A percentile compares a stretch with the other conserved stretches of the same genome.
phyloP scores from a whole-genome alignment of 2,888 invertebrate species.

The Papilio protenor region DNA sequence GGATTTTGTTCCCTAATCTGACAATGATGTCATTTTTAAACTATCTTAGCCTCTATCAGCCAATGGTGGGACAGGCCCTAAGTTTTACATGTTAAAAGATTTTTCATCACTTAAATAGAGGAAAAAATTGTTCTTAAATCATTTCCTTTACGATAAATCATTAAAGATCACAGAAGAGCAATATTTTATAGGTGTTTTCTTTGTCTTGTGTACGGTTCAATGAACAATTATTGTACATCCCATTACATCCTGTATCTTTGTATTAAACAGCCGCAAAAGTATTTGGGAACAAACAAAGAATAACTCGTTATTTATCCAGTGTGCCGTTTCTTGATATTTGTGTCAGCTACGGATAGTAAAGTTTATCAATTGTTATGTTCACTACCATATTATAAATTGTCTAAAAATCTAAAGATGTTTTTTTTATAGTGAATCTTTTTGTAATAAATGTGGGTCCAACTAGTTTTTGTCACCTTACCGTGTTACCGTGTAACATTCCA shows the following conservation, averaged over 20 bases:
- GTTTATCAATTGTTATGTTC: neutral
- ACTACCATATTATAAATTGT: neutral
- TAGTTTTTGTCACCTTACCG: too few relatives aligned
- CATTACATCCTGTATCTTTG: slow-evolving; percentile 14
- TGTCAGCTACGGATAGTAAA: neutral
- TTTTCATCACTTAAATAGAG: neutral
- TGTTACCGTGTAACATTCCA: too few relatives aligned
- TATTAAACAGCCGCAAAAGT: slow-evolving; percentile 6
- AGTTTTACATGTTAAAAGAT: neutral
- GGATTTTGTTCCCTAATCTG: too few relatives aligned
- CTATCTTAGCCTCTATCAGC: too few relatives aligned
- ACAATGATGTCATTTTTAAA: too few relatives aligned
- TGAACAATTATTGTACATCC: slow-evolving; percentile 2
- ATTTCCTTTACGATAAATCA: neutral
- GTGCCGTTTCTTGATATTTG: neutral
- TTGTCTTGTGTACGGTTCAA: slow-evolving; percentile 5
- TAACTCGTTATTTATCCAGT: neutral
- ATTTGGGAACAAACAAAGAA: neutral
- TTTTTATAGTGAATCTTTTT: too few relatives aligned
- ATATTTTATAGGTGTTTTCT: slow-evolving; percentile 15
- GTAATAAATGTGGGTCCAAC: too few relatives aligned
- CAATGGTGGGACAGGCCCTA: too few relatives aligned
- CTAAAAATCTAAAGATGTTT: too few relatives aligned
- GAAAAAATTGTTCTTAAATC: neutral
- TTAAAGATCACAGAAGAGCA: slow-evolving; percentile 9